Evolutionary conservation across 2,113 vertebrate species (phyloP), one percentile per base, ranked within the genome.

Genomic region (Cyanoramphus novaezelandiae): DNA sequence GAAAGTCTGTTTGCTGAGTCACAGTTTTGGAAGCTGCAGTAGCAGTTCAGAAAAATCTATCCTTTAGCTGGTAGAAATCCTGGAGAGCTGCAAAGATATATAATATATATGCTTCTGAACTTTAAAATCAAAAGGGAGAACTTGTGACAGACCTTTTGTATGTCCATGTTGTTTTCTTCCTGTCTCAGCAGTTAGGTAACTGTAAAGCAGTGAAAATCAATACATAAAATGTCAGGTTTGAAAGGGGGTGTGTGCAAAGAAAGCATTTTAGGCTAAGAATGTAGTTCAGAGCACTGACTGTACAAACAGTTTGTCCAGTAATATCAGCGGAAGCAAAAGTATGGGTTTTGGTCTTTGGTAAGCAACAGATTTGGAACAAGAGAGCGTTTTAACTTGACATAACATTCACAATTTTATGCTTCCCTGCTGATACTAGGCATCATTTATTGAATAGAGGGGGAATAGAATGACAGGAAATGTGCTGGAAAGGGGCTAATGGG

Each of bases 141-240:
- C n/a, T 23, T 43, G 72, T 65, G 82, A 35, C 46, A 86, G 46
- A 80, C 41, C 37, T 87, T 89, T 77, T 60, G 15, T 71, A 57
- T 47, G n/a, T 63, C 21, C n/a, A 10, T 62, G 27, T 69, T 90
- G 49, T 72, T 90, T 94, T 72, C 63, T 95, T 85, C 47, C 44
- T 90, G 53, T 57, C 78, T 86, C 67, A 72, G 78, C 37, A 74
- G 49, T 72, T 83, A 47, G 68, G 41, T 77, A 50, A 63, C 75
- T 77, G 17, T 76, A 74, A 90, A 88, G 41, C 50, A 67, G 53
- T 53, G 37, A 94, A 90, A 93, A 90, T 74, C 87, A 90, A 91
- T 70, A 85, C 79, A 53, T 20, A 12, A 92, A 95, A 97, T 90
- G 82, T 70, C 84, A 85, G 31, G 28, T 86, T 79, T 85, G 63